Percentiles rank a stretch among this genome's conserved stretches.
phyloP scores from a whole-genome alignment of 2,113 vertebrate species.

The Hypocryptadius cinnamomeus region DNA sequence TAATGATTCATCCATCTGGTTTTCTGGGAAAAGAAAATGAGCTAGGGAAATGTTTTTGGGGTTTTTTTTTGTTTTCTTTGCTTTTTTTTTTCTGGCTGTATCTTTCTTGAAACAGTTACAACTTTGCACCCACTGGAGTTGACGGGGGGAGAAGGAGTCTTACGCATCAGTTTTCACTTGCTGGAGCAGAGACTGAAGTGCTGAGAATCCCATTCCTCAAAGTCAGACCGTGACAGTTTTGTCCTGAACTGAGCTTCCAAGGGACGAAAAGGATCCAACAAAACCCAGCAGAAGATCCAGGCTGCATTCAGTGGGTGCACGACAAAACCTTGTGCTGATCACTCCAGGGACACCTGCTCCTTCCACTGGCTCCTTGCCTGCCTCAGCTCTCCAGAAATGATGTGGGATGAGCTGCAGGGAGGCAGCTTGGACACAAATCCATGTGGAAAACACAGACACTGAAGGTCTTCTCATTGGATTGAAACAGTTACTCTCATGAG shows the following conservation, averaged over 20 bases:
- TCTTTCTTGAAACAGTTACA: neutral
- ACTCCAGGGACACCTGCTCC: fast-evolving
- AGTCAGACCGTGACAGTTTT: neutral
- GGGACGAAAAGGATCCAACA: neutral
- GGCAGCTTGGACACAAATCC: neutral
- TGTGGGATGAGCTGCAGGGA: neutral
- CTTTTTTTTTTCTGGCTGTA: neutral
- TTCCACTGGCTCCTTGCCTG: neutral
- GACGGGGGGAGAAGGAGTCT: neutral
- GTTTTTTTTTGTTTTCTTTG: too few species aligned
- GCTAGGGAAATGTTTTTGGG: neutral
- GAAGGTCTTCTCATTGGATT: neutral
- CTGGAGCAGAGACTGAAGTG: neutral
- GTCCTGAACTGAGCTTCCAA: neutral
- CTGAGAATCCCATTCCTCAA: neutral
- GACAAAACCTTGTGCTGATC: neutral
- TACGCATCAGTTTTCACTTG: neutral
- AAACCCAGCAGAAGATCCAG: neutral
- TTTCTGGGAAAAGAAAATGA: conserved; percentile 57
- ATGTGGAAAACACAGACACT: neutral
- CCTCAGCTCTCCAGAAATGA: neutral
- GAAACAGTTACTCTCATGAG: neutral
- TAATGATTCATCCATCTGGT: conserved; percentile 61
- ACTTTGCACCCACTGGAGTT: neutral
- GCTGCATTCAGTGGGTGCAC: neutral